A percentile compares a stretch with the other conserved stretches of the same genome.
These are phyloP conservation scores for Galeopterus variegatus DNA, from an alignment of 2,113 vertebrate species.

Conservation along the genomic window DNA sequence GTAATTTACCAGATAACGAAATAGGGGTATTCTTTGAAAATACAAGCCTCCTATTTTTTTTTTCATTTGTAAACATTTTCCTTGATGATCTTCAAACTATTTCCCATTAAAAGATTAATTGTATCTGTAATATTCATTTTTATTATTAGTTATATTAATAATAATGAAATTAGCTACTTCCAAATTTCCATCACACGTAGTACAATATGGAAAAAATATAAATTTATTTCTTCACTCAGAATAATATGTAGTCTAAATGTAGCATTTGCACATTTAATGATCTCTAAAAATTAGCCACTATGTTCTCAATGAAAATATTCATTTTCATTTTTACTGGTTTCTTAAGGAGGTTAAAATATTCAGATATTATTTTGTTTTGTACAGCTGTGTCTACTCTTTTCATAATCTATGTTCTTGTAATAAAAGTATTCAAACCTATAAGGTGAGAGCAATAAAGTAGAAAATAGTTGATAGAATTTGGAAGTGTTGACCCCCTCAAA, in stretches of 20 bases:
- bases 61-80: neutral
- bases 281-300: neutral
- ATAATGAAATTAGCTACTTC: neutral
- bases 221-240: neutral
- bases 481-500: no score
- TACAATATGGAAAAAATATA: neutral
- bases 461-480: neutral
- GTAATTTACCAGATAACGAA: neutral
- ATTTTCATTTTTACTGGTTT: neutral
- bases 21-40: neutral
- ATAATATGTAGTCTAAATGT: neutral
- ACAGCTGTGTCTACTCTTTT: neutral
- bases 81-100: neutral
- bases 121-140: neutral
- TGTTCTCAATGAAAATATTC: neutral
- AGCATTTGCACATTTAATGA: neutral
- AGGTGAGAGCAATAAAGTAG: neutral
- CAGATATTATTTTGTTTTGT: neutral
- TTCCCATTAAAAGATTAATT: neutral
- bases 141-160: neutral
- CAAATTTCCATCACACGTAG: neutral
- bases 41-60: neutral
- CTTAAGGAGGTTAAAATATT: neutral
- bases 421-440: neutral
- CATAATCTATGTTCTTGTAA: neutral